Conservation (phyloP, 2,797 vertebrate species). For the Platalea minor region DNA sequence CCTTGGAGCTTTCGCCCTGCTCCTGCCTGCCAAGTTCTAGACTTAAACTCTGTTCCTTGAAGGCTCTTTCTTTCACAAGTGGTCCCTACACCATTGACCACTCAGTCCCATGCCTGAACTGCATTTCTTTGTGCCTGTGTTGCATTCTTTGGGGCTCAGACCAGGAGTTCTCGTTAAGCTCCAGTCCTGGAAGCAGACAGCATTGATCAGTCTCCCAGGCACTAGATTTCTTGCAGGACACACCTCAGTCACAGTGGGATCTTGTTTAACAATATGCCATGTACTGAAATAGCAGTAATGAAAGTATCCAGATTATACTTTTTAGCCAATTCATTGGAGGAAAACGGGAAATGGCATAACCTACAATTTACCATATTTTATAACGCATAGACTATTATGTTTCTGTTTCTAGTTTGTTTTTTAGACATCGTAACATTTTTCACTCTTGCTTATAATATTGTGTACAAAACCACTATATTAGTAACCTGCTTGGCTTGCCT, state of each 20-base stretch:
- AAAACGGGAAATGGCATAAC: constrained; percentile 17
- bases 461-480: neutral
- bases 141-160: neutral
- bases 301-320: neutral
- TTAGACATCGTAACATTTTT: neutral
- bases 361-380: neutral
- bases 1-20: neutral
- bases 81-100: neutral
- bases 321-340: neutral
- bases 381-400: neutral
- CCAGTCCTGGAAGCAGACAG: neutral
- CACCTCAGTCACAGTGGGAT: neutral
- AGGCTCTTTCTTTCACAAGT: neutral
- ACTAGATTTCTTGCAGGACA: neutral
- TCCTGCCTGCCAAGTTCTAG: neutral
- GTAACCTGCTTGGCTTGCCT: neutral
- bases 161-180: neutral
- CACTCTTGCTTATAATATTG: neutral
- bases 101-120: neutral
- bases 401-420: neutral
- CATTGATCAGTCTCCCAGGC: neutral
- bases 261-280: neutral
- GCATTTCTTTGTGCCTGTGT: neutral
- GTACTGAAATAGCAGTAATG: neutral
- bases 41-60: neutral